phyloP scores from a whole-genome alignment of 2,797 vertebrate genomes.

The Myripristis jacobus region DNA sequence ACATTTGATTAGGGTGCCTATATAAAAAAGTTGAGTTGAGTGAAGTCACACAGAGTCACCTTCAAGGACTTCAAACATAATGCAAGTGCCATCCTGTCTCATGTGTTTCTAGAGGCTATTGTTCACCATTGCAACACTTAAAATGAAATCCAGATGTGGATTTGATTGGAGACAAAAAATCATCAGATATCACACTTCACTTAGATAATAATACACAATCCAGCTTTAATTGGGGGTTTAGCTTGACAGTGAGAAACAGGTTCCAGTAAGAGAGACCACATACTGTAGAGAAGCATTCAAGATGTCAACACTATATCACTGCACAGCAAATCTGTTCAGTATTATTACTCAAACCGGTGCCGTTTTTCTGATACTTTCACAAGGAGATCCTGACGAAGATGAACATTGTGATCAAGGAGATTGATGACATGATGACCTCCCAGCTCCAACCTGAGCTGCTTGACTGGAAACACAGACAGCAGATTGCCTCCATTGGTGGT shows the following conservation, averaged over 20 bases:
- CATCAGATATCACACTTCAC: neutral
- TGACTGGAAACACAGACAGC: slow-evolving; percentile 95
- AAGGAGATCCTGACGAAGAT: slow-evolving; percentile 94
- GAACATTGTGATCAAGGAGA: slow-evolving; percentile 90
- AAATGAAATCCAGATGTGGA: neutral
- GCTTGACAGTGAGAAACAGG: neutral
- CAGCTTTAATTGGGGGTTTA: too few relatives aligned
- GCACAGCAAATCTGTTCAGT: neutral
- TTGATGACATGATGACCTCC: slow-evolving; percentile 87
- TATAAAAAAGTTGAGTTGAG: too few relatives aligned
- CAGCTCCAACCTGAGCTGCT: slow-evolving; percentile 91
- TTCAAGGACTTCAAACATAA: neutral
- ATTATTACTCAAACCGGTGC: neutral
- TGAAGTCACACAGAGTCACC: neutral
- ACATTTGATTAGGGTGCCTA: neutral
- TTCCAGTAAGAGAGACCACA: neutral
- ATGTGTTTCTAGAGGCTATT: neutral
- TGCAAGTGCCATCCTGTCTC: neutral
- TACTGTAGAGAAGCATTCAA: neutral
- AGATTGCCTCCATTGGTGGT: slow-evolving; percentile 94
- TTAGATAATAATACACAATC: neutral
- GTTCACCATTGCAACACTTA: too few relatives aligned
- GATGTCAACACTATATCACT: neutral
- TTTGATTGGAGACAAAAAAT: neutral
- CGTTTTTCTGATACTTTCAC: neutral